Evolutionary conservation across 2,888 invertebrate species (phyloP), one percentile per base, ranked within the genome.

Genomic region (Amblyteles armatorius): DNA sequence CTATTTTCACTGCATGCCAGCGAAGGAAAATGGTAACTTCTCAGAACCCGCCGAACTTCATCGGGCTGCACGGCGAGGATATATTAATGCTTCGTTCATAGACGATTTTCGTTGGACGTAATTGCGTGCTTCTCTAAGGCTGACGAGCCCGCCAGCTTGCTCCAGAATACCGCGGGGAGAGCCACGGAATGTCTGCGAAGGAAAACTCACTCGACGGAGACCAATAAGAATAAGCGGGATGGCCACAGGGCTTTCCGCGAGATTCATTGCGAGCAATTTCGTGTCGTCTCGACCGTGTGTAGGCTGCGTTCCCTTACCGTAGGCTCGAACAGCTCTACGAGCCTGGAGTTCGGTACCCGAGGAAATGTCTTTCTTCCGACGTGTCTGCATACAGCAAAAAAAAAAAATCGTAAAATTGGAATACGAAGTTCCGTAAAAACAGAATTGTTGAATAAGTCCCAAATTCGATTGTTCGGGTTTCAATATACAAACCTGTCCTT

Each of bases 181-280:
- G 57, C 48, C 57, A 79, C 44, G 50, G 40, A 52, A 26, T 19
- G 73, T 72, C n/a, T 65, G 60, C 65, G 68, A 67, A 68, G 19
- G 78, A 85, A 44, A 73, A 65, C 55, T 67, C 44, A 68, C 71
- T 77, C 78, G 63, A 33, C 36, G 2, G 60, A 63, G 68, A 72
- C 33, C 16, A 50, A 3, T 29, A 65, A 68, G 85, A 79, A 72
- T 73, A 77, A 82, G 83, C 72, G 72, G 79, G 84, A 85, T 78
- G 76, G 33, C 13, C 48, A 48, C 40, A 33, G 80, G 48, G 50
- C 78, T 84, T 82, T 77, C 44, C 29, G 65, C 52, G 50, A 74
- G 80, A 82, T 82, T 84, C 78, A 82, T 82, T 76, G 82, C 72
- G 50, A 82, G 83, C 86, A 85, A 87, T 88, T 87, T 84, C 85